Base-by-base conservation (phyloP, 2,113 vertebrate species). In the Poecilia latipinna region DNA sequence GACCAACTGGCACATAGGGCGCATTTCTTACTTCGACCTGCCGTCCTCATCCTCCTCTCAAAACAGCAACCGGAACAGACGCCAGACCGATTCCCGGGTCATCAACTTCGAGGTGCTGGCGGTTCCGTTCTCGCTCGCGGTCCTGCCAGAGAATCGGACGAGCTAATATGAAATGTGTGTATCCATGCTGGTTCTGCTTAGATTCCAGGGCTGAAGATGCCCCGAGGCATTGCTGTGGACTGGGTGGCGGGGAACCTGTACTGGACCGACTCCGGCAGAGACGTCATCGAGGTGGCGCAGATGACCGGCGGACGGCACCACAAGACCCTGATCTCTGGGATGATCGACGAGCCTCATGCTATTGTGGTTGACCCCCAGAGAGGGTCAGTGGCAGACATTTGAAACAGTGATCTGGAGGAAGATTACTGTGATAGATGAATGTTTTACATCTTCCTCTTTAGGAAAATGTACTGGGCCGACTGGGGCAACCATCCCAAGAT, bases 401-500 rank as follows among this genome's bases (percentile, higher is more conserved):
- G 29, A 7, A 57, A 57, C 24, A 3, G 24, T 57, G 24, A 57
- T 6, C 24, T 57, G 22, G 22, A 22, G 24, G 8, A 10, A 24
- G 51, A 57, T 10, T n/a, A 8, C 3, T n/a, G 1, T 72, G 48
- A 64, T 54, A 12, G 72, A 61, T 33, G 1, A 12, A 65, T 26
- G 8, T 22, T 75, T 75, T 33, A 3, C 17, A n/a, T 73, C 44
- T 80, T 22, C 8, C 63, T 77, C 8, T 35, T 73, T 62, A 99
- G 98, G 72, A 97, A 96, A 1, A 98, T 99, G 97, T 99, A 99
- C 93, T 99, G 98, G 98, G 97, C 98, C 13, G 97, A 99, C 84
- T 99, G 98, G 97, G 98, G 98, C 5, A 98, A 98, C 78, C 97
- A 99, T 77, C 97, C 97, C 15, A 98, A 99, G 92, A 99, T 99